Percentiles rank a stretch among this genome's conserved stretches.
phyloP scores from a whole-genome alignment of 2,797 vertebrate genomes.

The Otus scops region DNA sequence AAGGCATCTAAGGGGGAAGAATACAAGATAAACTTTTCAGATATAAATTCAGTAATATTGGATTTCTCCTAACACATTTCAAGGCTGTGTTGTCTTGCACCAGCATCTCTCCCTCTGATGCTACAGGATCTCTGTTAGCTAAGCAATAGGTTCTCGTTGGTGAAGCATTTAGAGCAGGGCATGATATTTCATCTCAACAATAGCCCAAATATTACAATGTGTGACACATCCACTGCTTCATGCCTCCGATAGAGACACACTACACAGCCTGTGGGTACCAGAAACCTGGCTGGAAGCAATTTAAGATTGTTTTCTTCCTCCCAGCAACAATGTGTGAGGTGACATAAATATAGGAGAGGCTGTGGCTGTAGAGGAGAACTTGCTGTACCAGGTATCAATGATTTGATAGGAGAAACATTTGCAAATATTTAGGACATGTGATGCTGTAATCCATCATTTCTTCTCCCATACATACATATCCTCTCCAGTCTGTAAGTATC shows the following conservation, averaged over 20 bases:
- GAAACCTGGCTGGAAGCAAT: not conserved
- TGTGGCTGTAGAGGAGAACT: not conserved
- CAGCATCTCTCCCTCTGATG: not conserved
- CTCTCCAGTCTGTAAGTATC: not conserved
- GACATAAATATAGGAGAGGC: not conserved
- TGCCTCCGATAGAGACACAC: not conserved
- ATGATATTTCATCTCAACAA: not conserved
- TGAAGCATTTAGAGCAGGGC: not conserved
- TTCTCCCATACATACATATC: not conserved
- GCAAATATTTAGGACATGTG: not conserved
- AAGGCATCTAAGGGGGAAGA: not conserved
- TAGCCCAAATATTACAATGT: not conserved
- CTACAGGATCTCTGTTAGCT: not conserved
- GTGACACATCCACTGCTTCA: not conserved
- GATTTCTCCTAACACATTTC: constrained; percentile 24
- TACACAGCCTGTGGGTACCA: not conserved
- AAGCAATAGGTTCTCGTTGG: not conserved
- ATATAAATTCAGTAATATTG: constrained; percentile 36
- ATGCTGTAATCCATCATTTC: not conserved
- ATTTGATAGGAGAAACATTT: not conserved
- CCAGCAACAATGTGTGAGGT: not conserved
- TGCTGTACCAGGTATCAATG: not conserved
- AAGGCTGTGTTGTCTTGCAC: not conserved
- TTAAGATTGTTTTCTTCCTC: not conserved
- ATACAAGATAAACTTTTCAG: constrained; percentile 13